Base-by-base conservation (phyloP, 2,113 vertebrate genomes). In the Gnathonemus echidnorhynchus region DNA sequence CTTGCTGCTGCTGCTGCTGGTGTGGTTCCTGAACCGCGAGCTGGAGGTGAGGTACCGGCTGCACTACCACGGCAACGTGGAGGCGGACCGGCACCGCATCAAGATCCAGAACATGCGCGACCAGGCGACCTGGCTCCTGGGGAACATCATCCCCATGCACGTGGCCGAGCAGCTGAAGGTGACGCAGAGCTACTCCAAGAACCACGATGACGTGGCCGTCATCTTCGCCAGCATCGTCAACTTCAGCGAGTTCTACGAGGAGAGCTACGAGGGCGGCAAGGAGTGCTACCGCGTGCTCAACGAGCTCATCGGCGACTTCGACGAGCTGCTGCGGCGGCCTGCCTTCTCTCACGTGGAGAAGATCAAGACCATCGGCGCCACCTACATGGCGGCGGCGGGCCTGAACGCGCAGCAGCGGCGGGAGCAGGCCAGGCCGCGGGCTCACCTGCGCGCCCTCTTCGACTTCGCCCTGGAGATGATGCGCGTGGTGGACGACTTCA, bases 401-500 rank as follows among this genome's bases (percentile, higher is more conserved):
- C 96, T 99, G 87, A 98, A 98, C 10, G 94, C 97, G 0, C 96
- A 95, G 1, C 97, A 97, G 95, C 96, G 94, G 1, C 94, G 97
- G 31, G 97, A 97, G 0, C 95, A 93, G 91, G 90, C 93, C 90
- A 96, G 96, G 45, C 97, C 98, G 0, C 97, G 98, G 1, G 96
- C 96, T 39, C 98, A 99, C 94, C 92, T 99, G 91, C 96, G 96
- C 90, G 96, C 97, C 31, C 97, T 99, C 84, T 99, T 99, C 53
- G 97, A 98, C 94, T 99, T 99, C n/a, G 98, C 98, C 93, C 96
- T 97, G 93, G 98, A 99, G 93, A 99, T 99, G 99, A 99, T 99
- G 97, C 96, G 95, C 0, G 98, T 99, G 91, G 96, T 99, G 91
- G 99, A 99, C 0, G 98, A 99, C 94, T 99, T 99, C 94, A 99